Evolutionary conservation across 2,888 invertebrate species (phyloP).

Genomic region (Odontomyia ornata): DNA sequence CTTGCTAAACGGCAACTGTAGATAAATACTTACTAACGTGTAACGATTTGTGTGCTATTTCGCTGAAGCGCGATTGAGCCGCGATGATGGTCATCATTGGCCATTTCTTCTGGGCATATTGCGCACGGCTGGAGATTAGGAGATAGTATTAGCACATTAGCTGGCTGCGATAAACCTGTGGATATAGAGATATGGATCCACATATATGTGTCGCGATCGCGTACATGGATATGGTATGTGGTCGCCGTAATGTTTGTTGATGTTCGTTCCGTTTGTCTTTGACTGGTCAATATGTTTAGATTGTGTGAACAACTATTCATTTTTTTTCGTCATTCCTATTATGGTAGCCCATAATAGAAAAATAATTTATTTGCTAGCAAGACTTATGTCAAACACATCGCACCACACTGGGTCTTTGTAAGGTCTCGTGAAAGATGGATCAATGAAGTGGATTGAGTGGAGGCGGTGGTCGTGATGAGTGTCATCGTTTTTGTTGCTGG

Average conservation of each 20-base stretch:
- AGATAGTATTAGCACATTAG: background rate
- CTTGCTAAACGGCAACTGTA: slow-evolving; percentile 7
- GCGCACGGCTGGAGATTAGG: background rate
- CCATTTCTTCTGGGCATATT: slow-evolving; percentile 21
- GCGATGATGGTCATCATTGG: slow-evolving; percentile 21
- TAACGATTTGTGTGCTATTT: slow-evolving; percentile 11
- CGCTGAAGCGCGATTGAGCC: background rate
- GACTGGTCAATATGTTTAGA: background rate
- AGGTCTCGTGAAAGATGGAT: background rate
- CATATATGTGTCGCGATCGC: background rate
- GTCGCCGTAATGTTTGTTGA: background rate
- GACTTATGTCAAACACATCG: background rate
- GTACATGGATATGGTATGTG: background rate
- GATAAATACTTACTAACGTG: background rate
- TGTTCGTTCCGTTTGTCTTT: background rate
- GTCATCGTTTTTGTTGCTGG: background rate
- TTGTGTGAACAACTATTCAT: background rate
- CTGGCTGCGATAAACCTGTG: too few relatives aligned
- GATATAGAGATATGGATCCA: background rate
- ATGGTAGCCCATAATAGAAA: slow-evolving; percentile 9
- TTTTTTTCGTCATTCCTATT: background rate
- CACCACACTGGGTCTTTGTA: background rate
- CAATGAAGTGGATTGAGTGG: background rate
- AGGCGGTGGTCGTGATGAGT: background rate
- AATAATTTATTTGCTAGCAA: slow-evolving; percentile 9